Evolutionary conservation across 2,888 invertebrate species (phyloP).

Genomic region (Scotopteryx bipunctaria): DNA sequence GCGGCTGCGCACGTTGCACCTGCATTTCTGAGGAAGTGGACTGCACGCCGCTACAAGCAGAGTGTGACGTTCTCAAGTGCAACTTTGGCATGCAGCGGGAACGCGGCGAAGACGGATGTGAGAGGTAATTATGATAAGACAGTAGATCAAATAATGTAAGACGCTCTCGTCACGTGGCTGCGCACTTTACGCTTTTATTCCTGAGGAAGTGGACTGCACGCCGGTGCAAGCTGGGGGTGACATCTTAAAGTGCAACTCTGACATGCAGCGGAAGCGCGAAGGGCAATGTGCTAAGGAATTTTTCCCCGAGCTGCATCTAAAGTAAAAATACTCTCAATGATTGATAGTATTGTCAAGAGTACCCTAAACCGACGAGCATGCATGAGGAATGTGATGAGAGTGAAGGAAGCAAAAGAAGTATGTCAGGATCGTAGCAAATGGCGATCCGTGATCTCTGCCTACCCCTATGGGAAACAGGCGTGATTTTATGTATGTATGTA

Average conservation of each 20-base stretch:
- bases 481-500: no score
- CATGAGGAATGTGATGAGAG: no score
- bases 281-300: slow-evolving; percentile 62
- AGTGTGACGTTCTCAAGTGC: slow-evolving; percentile 86
- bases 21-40: slow-evolving; percentile 60
- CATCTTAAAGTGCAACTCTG: slow-evolving; percentile 87
- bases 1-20: slow-evolving; percentile 87
- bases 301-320: no score
- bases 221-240: slow-evolving; percentile 84
- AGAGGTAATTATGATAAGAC: slow-evolving; percentile 56
- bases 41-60: slow-evolving; percentile 81
- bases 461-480: no score
- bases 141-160: no score
- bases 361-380: no score
- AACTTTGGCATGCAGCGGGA: slow-evolving; percentile 86
- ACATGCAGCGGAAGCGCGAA: slow-evolving; percentile 74
- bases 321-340: no score
- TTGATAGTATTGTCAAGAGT: no score
- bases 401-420: no score
- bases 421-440: no score
- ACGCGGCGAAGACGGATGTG: slow-evolving; percentile 54
- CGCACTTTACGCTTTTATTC: slow-evolving; percentile 83
- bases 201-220: slow-evolving; percentile 76
- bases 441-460: no score
- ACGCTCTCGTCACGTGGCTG: slow-evolving; percentile 81